Evolutionary conservation across 2,797 vertebrate species (phyloP).

Genomic region (Xiphophorus birchmanni): DNA sequence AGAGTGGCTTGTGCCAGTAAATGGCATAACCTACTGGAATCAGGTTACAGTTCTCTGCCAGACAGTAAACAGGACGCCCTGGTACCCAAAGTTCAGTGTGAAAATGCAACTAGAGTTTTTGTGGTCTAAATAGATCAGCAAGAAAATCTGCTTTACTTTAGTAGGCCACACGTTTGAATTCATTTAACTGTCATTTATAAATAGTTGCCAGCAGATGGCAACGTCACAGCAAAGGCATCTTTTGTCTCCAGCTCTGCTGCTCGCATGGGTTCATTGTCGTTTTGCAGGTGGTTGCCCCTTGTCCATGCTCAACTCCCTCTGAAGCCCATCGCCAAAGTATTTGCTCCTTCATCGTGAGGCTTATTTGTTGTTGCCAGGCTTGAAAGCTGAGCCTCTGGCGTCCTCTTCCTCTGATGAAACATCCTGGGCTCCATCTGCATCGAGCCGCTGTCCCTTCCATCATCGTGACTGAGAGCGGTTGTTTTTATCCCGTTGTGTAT

Average conservation of each 20-base stretch:
- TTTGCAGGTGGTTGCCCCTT: conserved; percentile 66
- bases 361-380: conserved; percentile 65
- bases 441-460: conserved; percentile 44
- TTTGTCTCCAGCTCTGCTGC: conserved; percentile 31
- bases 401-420: conserved; percentile 66
- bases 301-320: conserved; percentile 49
- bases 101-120: conserved; percentile 36
- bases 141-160: conserved; percentile 34
- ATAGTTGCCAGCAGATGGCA: conserved; percentile 78
- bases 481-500: conserved; percentile 72
- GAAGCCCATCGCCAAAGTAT: conserved; percentile 44
- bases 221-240: conserved; percentile 67
- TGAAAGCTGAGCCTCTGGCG: conserved; percentile 66
- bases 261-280: conserved; percentile 54
- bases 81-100: conserved; percentile 46
- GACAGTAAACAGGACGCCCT: conserved; percentile 41
- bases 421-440: conserved; percentile 60
- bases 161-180: conserved; percentile 30
- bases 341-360: conserved; percentile 62
- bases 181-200: conserved; percentile 34
- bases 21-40: conserved; percentile 59
- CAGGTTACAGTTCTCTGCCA: conserved; percentile 46
- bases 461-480: conserved; percentile 64
- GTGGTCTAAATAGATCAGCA: conserved; percentile 37
- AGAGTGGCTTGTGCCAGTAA: conserved; percentile 51